Percentiles rank a stretch among this genome's conserved stretches.
Conservation (phyloP, 1,140 invertebrate species). For the Cydia splendana region DNA sequence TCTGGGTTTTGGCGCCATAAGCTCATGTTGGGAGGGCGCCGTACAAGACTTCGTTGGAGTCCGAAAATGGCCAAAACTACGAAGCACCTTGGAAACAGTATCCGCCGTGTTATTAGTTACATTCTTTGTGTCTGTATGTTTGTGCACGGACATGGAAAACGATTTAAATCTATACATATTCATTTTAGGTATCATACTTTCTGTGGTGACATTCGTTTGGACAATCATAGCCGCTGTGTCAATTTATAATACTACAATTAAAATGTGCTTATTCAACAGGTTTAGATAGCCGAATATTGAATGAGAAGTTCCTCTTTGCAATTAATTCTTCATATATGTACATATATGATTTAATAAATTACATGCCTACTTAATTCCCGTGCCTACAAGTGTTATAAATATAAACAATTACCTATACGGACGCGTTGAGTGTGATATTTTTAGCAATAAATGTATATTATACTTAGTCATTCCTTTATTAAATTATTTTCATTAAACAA, state of each 20-base stretch:
- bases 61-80: constrained; percentile 70
- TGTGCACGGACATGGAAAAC: constrained; percentile 46
- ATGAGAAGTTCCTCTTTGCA: too few relatives aligned
- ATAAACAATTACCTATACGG: background rate
- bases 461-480: background rate
- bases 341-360: too few relatives aligned
- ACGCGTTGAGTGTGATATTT: background rate
- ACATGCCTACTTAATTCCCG: too few relatives aligned
- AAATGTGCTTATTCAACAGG: constrained; percentile 49
- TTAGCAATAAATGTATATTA: background rate
- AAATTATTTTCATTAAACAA: constrained; percentile 8
- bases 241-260: constrained; percentile 61
- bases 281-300: constrained; percentile 38
- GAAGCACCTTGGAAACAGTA: constrained; percentile 67
- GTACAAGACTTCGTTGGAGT: constrained; percentile 68
- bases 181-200: constrained; percentile 54
- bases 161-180: constrained; percentile 60
- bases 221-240: constrained; percentile 52
- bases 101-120: constrained; percentile 52
- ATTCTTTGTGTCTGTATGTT: constrained; percentile 54
- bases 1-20: constrained; percentile 64
- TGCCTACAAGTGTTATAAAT: background rate
- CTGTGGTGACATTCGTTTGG: constrained; percentile 56
- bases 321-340: too few relatives aligned
- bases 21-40: constrained; percentile 64